Conservation (phyloP, 1,140 invertebrate genomes). For the Drosophila ironensis region DNA sequence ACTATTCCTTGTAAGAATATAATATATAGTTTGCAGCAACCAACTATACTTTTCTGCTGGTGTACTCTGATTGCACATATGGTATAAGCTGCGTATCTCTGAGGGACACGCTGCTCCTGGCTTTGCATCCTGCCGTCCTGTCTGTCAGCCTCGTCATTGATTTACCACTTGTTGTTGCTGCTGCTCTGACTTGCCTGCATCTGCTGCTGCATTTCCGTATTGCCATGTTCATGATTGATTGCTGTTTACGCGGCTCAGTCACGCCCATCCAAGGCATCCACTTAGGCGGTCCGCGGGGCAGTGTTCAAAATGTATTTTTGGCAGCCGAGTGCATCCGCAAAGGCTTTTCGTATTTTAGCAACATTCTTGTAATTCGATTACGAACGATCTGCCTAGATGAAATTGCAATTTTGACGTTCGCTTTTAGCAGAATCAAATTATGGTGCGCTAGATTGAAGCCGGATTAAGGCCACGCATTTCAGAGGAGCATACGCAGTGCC, state of each 20-base stretch:
- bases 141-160: constrained; percentile 3
- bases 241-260: constrained; percentile 55
- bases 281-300: neutral
- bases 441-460: neutral
- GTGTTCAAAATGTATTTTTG: constrained; percentile 37
- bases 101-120: neutral
- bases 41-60: neutral
- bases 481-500: no score
- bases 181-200: neutral
- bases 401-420: constrained; percentile 16
- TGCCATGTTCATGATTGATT: constrained; percentile 57
- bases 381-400: constrained; percentile 7
- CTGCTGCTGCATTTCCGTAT: constrained; percentile 5
- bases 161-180: neutral
- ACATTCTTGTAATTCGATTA: constrained; percentile 48
- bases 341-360: constrained; percentile 3
- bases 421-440: neutral
- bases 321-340: constrained; percentile 15
- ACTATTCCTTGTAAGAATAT: no score
- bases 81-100: neutral
- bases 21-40: no score
- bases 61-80: neutral
- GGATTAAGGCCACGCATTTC: no score
- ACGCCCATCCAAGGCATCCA: constrained; percentile 4
- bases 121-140: neutral